Percentiles rank a stretch among this genome's conserved stretches.
Conservation (phyloP, 2,888 invertebrate genomes). For the Lasioglossum figueresi region DNA sequence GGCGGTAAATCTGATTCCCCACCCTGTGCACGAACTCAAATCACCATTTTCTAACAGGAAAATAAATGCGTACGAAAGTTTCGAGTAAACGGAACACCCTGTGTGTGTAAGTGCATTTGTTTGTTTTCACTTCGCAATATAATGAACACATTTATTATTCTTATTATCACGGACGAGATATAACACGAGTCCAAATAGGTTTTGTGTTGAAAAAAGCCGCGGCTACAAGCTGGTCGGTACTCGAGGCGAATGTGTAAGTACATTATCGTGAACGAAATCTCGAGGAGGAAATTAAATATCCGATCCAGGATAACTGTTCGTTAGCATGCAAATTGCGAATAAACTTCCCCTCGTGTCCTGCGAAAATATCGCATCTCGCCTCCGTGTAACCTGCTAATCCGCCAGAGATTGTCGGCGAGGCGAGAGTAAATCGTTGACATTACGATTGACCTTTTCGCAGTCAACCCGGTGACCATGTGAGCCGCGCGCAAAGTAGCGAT, state of each 20-base stretch:
- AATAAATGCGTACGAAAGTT: no score
- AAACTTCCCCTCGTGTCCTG: not conserved
- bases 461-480: conserved; percentile 34
- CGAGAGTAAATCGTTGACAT: conserved; percentile 70
- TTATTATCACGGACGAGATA: not conserved
- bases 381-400: conserved; percentile 26
- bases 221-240: not conserved
- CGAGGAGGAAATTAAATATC: conserved; percentile 18
- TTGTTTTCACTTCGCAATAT: not conserved
- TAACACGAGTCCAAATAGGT: not conserved
- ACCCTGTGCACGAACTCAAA: no score
- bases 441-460: conserved; percentile 66
- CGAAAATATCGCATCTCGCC: conserved; percentile 16
- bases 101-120: not conserved
- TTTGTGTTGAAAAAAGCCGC: not conserved
- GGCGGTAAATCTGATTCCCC: no score
- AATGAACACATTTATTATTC: not conserved
- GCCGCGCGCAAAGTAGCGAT: conserved; percentile 34
- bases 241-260: not conserved
- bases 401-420: conserved; percentile 41
- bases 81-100: no score
- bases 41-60: no score
- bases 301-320: conserved; percentile 3
- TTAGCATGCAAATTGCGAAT: conserved; percentile 10
- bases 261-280: conserved; percentile 8